Evolutionary conservation across 2,797 vertebrate genomes (phyloP).

Genomic region (Betta splendens): DNA sequence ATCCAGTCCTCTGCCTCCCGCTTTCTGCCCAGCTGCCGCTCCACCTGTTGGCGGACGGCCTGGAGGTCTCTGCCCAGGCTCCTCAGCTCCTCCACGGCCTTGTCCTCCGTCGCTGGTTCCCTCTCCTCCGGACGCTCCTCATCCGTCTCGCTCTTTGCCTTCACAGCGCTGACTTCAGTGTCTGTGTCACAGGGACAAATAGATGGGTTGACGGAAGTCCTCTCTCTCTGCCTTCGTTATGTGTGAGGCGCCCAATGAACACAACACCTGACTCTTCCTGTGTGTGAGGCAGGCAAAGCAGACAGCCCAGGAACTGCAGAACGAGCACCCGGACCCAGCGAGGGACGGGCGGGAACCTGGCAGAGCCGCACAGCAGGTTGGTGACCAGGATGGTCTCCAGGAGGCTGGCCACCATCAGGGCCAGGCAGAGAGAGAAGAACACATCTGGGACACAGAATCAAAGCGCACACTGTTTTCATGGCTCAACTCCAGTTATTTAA

Average conservation of each 20-base stretch:
- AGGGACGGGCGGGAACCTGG: constrained; percentile 53
- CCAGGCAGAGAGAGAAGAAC: constrained; percentile 79
- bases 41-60: constrained; percentile 67
- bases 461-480: too few species aligned
- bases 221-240: neutral
- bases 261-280: constrained; percentile 40
- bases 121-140: neutral
- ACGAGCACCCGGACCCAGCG: constrained; percentile 70
- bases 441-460: constrained; percentile 56
- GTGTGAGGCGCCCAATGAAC: neutral
- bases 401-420: constrained; percentile 82
- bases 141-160: neutral
- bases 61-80: constrained; percentile 65
- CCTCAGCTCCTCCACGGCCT: constrained; percentile 68
- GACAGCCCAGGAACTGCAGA: constrained; percentile 56
- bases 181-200: constrained; percentile 23
- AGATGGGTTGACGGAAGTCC: neutral
- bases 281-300: constrained; percentile 60
- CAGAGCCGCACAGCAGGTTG: constrained; percentile 66
- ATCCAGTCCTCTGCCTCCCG: constrained; percentile 72
- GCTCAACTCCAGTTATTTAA: too few species aligned
- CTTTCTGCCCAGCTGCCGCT: constrained; percentile 51
- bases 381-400: constrained; percentile 80
- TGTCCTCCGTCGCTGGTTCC: constrained; percentile 13
- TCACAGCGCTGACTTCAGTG: constrained; percentile 11